phyloP scores from a whole-genome alignment of 1,140 invertebrate genomes.

The Ceratina calcarata region DNA sequence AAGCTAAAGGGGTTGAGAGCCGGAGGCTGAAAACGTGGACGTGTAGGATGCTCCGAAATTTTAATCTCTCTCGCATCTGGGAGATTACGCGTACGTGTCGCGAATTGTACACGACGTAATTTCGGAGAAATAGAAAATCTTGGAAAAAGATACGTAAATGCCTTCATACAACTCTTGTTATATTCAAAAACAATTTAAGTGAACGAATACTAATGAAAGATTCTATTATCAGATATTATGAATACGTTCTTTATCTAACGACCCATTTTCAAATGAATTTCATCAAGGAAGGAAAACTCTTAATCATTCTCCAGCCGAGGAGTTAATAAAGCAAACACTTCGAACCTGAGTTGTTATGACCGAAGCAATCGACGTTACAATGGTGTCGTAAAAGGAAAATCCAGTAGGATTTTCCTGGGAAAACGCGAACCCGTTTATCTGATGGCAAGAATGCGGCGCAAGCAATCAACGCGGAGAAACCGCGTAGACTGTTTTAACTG shows the following conservation, averaged over 20 bases:
- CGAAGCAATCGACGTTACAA: not conserved
- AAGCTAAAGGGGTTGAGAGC: not conserved
- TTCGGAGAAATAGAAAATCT: not conserved
- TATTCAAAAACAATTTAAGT: not conserved
- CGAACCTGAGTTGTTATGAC: not conserved
- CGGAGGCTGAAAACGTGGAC: not conserved
- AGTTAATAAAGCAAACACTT: constrained; percentile 10
- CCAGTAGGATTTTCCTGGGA: constrained; percentile 12
- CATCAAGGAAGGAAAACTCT: no score
- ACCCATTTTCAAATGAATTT: no score
- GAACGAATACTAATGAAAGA: not conserved
- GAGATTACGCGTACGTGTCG: constrained; percentile 29
- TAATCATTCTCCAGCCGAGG: not conserved
- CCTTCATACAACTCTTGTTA: not conserved
- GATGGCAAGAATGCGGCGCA: constrained; percentile 43
- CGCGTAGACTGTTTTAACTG: constrained; percentile 58
- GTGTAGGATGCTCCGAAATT: constrained; percentile 1
- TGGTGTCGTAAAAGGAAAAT: constrained; percentile 7
- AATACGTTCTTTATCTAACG: no score
- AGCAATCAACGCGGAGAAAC: constrained; percentile 44
- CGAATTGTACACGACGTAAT: constrained; percentile 19
- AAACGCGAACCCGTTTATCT: constrained; percentile 26
- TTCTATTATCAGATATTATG: no score
- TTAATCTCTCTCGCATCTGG: constrained; percentile 39
- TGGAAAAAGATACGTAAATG: not conserved